phyloP scores from a whole-genome alignment of 1,140 invertebrate genomes.

The Drosophila lacertosa region DNA sequence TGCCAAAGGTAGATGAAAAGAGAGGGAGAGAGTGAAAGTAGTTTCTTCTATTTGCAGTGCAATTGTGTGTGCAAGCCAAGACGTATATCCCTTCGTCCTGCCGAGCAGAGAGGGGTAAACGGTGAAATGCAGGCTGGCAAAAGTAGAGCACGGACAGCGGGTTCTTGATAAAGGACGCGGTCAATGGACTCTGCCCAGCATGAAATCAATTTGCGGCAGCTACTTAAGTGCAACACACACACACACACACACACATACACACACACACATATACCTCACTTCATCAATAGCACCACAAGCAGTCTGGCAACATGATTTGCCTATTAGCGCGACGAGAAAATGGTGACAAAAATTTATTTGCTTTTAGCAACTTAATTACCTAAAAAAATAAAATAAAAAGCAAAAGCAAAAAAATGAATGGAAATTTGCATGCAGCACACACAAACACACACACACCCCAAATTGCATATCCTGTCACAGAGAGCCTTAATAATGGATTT shows the following conservation, averaged over 20 bases:
- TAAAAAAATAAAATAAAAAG: slow-evolving; percentile 21
- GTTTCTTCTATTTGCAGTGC: slow-evolving; percentile 25
- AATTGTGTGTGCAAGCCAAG: slow-evolving; percentile 39
- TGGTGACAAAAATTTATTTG: slow-evolving; percentile 56
- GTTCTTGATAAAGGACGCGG: slow-evolving; percentile 22
- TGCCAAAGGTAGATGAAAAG: not conserved
- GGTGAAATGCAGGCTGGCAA: not conserved
- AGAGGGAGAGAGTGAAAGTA: not conserved
- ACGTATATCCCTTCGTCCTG: slow-evolving; percentile 36
- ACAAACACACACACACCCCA: slow-evolving; percentile 54
- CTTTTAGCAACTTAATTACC: slow-evolving; percentile 69
- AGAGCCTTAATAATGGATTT: slow-evolving; percentile 3
- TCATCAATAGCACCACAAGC: slow-evolving; percentile 43
- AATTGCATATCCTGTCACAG: slow-evolving; percentile 29
- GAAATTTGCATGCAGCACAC: slow-evolving; percentile 67
- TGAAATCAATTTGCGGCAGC: slow-evolving; percentile 82
- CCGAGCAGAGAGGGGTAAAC: not conserved
- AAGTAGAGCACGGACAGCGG: slow-evolving; percentile 56
- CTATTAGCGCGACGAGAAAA: slow-evolving; percentile 61
- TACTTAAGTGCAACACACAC: slow-evolving; percentile 75
- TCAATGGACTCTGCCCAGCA: slow-evolving; percentile 51
- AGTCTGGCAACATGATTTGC: slow-evolving; percentile 69
- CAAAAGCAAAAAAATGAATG: slow-evolving; percentile 19
- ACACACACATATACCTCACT: slow-evolving; percentile 21
- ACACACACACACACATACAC: not conserved